Percentiles rank a stretch among this genome's conserved stretches.
phyloP scores from a whole-genome alignment of 2,113 vertebrate genomes.

The Protobothrops mucrosquamatus region DNA sequence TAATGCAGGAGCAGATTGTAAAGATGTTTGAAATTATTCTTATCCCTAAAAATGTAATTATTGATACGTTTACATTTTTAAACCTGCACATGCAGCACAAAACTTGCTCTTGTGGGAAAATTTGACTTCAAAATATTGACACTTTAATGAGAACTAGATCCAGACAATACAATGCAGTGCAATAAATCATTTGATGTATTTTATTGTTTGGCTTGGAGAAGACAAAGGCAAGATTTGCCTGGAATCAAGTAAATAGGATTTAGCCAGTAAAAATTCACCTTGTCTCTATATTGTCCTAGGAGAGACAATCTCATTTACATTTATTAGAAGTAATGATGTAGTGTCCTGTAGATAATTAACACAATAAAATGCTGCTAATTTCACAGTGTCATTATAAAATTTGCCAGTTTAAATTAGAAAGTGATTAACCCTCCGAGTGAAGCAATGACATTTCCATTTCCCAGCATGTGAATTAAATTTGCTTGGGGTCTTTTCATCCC shows the following conservation, averaged over 20 bases:
- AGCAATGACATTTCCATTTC: slow-evolving; percentile 80
- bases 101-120: slow-evolving; percentile 55
- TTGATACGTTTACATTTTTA: slow-evolving; percentile 20
- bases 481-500: slow-evolving; percentile 64
- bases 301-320: slow-evolving; percentile 77
- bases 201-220: slow-evolving; percentile 37
- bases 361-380: slow-evolving; percentile 89
- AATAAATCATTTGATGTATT: slow-evolving; percentile 44
- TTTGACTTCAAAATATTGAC: slow-evolving; percentile 43
- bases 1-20: background rate
- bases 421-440: slow-evolving; percentile 80
- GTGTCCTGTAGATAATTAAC: slow-evolving; percentile 84
- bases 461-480: slow-evolving; percentile 80
- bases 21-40: background rate
- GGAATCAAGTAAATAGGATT: slow-evolving; percentile 65
- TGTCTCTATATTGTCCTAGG: slow-evolving; percentile 75
- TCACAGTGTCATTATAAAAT: slow-evolving; percentile 84
- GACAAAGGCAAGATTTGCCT: slow-evolving; percentile 37
- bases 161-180: slow-evolving; percentile 29
- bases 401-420: slow-evolving; percentile 80
- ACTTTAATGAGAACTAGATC: slow-evolving; percentile 54
- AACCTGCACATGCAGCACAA: slow-evolving; percentile 39
- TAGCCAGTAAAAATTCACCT: slow-evolving; percentile 79
- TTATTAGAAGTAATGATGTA: slow-evolving; percentile 83
- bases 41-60: slow-evolving; percentile 39